phyloP scores from a whole-genome alignment of 1,140 invertebrate species.

The Papilio xuthus region DNA sequence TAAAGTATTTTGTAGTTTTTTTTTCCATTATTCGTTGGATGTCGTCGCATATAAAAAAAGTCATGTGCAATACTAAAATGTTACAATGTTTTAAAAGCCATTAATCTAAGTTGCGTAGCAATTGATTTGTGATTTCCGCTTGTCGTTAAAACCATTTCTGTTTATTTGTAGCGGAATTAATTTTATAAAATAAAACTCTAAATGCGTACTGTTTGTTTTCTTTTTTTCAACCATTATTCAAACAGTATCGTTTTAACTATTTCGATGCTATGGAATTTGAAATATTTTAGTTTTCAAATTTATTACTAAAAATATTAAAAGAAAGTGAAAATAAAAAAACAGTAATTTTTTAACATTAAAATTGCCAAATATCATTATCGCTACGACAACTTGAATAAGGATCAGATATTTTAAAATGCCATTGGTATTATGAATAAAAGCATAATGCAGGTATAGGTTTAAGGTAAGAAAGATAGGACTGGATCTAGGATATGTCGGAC shows the following conservation, averaged over 20 bases:
- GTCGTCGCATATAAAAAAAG: constrained; percentile 30
- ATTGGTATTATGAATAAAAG: not conserved
- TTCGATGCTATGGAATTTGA: not conserved
- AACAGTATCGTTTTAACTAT: constrained; percentile 1
- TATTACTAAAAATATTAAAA: no score
- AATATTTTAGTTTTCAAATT: no score
- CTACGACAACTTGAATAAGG: not conserved
- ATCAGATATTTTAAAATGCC: not conserved
- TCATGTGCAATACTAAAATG: constrained; percentile 48
- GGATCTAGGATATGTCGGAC: not conserved
- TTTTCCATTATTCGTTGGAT: constrained; percentile 10
- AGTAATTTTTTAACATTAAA: not conserved
- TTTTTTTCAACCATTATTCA: constrained; percentile 41
- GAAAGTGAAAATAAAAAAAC: no score
- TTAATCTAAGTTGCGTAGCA: constrained; percentile 64
- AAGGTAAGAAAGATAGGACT: not conserved
- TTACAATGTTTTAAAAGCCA: constrained; percentile 44
- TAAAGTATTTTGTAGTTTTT: not conserved
- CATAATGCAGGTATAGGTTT: not conserved
- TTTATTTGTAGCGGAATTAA: constrained; percentile 69
- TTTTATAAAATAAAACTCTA: constrained; percentile 77
- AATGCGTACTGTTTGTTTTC: constrained; percentile 53
- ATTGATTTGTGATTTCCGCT: constrained; percentile 58
- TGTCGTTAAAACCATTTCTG: constrained; percentile 64
- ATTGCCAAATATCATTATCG: not conserved